These are phyloP conservation scores for Apteryx owenii DNA, from an alignment of 2,113 vertebrate species.

Conservation along the genomic window DNA sequence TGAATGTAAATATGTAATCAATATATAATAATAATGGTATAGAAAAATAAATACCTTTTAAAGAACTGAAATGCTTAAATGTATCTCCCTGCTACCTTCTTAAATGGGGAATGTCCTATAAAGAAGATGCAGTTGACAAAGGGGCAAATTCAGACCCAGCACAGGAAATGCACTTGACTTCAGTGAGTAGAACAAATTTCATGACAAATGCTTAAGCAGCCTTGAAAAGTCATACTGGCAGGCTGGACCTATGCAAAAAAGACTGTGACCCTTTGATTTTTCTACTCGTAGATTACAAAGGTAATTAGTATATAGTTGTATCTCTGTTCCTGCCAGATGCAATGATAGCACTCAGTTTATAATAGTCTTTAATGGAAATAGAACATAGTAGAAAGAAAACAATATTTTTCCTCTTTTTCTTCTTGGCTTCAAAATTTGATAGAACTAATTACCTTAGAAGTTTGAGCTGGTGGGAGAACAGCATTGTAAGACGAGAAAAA, in stretches of 20 bases:
- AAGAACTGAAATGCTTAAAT: not conserved
- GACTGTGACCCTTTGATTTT: not conserved
- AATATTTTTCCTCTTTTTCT: not conserved
- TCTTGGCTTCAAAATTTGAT: not conserved
- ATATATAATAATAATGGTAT: not conserved
- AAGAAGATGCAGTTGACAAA: not conserved
- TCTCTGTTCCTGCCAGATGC: not conserved
- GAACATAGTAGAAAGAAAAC: not conserved
- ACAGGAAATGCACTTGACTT: not conserved
- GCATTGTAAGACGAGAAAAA: conserved; percentile 35
- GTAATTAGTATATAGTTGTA: not conserved
- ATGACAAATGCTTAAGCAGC: not conserved
- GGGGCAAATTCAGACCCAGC: not conserved
- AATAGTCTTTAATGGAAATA: not conserved
- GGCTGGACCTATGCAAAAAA: not conserved
- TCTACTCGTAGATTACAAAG: not conserved
- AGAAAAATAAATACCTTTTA: not conserved
- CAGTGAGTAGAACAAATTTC: not conserved
- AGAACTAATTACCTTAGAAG: conserved; percentile 37
- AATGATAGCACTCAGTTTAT: not conserved
- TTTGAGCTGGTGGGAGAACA: conserved; percentile 38
- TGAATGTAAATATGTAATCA: not conserved
- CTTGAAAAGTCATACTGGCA: not conserved
- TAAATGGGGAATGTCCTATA: not conserved
- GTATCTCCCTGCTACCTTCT: not conserved